A percentile compares a stretch with the other conserved stretches of the same genome.
Conservation (phyloP, 2,113 vertebrate genomes). For the Delphinus delphis region DNA sequence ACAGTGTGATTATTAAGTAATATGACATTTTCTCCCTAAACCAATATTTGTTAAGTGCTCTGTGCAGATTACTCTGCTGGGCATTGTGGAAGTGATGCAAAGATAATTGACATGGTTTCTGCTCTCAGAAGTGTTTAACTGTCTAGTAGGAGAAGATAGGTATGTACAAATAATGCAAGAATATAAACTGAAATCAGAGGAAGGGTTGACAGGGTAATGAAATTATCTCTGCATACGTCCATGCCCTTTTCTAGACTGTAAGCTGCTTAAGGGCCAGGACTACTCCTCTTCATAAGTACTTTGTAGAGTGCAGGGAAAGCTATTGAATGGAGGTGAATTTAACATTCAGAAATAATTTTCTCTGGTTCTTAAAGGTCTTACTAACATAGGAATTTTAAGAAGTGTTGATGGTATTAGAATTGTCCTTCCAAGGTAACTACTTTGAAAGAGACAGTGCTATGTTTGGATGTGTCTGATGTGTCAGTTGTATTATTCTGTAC, state of each 20-base stretch:
- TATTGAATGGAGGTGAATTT: not conserved
- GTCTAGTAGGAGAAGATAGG: not conserved
- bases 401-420: not conserved
- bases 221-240: not conserved
- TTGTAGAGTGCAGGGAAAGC: not conserved
- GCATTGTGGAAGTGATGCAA: not conserved
- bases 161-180: not conserved
- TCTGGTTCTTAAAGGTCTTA: not conserved
- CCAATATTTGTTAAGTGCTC: not conserved
- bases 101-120: not conserved
- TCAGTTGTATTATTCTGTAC: not conserved
- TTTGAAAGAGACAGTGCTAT: not conserved
- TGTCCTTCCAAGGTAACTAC: not conserved
- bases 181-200: not conserved
- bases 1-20: slow-evolving; percentile 36
- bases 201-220: not conserved
- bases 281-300: not conserved
- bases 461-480: not conserved
- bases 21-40: slow-evolving; percentile 22
- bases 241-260: not conserved
- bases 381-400: slow-evolving; percentile 2
- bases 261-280: not conserved
- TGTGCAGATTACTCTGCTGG: not conserved
- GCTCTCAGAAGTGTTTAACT: not conserved
- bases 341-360: not conserved